Base-by-base conservation (phyloP, 2,113 vertebrate species). In the Ceratotherium simum region DNA sequence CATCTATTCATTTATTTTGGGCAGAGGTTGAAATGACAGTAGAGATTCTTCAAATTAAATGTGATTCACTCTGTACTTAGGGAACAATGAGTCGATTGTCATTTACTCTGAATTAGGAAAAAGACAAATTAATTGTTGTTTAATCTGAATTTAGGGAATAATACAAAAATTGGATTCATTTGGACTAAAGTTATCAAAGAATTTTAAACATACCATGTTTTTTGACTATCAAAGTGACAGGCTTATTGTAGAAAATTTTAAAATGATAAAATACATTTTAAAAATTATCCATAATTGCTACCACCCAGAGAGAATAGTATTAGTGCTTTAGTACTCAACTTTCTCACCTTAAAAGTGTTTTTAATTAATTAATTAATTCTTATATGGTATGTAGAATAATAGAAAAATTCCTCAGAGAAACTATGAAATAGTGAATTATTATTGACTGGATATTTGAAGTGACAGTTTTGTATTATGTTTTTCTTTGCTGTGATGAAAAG, bases 341-440 rank as follows among this genome's bases (percentile, higher is more conserved):
- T 25, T 81, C n/a, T 84, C 3, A 89, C 29, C 58, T 87, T 33
- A 87, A 73, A 87, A 73, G 4, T 4, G 1, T 69, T 87, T 91
- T 81, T n/a, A 75, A 67, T 81, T 94, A 16, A 14, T 54, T 54
- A 14, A 54, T 87, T 87, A 94, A 16, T 86, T 80, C 64, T 76
- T 60, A 13, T 69, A 18, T 94, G 48, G 27, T 73, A 51, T 42
- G 11, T 81, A 39, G 39, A 94, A 91, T 84, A 51, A 65, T 60
- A 87, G 36, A 87, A 81, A 91, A 86, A 73, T 81, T 42, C 58
- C 33, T 69, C 67, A 27, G 39, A 82, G 75, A 91, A 89, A 42
- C 27, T 89, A 76, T 89, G 25, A 82, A 80, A 60, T 69, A 60
- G 8, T 80, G 46, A 87, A 67, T 82, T 95, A 94, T 51, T 73